Percentiles rank a stretch among this genome's conserved stretches.
These are phyloP conservation scores for Drosophila auraria DNA, from an alignment of 1,140 invertebrate genomes.

Conservation along the genomic window DNA sequence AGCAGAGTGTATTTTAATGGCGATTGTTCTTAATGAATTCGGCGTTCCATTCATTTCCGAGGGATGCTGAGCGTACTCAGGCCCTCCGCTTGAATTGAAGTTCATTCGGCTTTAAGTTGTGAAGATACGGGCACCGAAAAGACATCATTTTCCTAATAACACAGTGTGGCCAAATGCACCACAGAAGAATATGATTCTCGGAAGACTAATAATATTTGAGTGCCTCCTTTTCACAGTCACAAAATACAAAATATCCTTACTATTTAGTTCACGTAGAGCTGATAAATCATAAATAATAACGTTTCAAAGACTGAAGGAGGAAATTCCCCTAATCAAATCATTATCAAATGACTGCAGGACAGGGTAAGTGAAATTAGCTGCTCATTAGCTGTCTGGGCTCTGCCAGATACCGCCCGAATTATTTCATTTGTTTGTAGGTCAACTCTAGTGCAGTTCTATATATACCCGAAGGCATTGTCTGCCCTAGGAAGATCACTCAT, in stretches of 20 bases:
- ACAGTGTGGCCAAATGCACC: background rate
- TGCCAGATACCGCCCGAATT: background rate
- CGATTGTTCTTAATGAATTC: slow-evolving; percentile 79
- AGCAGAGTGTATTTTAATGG: slow-evolving; percentile 25
- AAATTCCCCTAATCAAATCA: too few relatives aligned
- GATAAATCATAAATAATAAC: too few relatives aligned
- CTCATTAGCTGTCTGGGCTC: slow-evolving; percentile 19
- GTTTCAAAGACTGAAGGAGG: background rate
- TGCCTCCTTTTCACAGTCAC: too few relatives aligned
- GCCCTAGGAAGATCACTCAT: slow-evolving; percentile 64
- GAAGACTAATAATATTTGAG: too few relatives aligned
- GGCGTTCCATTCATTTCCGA: slow-evolving; percentile 61
- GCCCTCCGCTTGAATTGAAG: slow-evolving; percentile 74
- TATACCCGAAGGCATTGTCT: slow-evolving; percentile 34
- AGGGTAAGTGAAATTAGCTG: slow-evolving; percentile 18
- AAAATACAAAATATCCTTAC: too few relatives aligned
- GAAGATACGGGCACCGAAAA: slow-evolving; percentile 57
- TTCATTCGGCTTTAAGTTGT: slow-evolving; percentile 66
- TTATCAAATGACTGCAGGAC: too few relatives aligned
- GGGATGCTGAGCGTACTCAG: slow-evolving; percentile 60
- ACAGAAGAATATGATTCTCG: background rate
- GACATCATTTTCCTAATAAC: background rate
- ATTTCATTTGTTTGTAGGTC: slow-evolving; percentile 57
- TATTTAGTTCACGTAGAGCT: too few relatives aligned
- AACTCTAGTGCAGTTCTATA: slow-evolving; percentile 55